Evolutionary conservation across 2,113 vertebrate genomes (phyloP).

Genomic region (Coptodon rendalli): DNA sequence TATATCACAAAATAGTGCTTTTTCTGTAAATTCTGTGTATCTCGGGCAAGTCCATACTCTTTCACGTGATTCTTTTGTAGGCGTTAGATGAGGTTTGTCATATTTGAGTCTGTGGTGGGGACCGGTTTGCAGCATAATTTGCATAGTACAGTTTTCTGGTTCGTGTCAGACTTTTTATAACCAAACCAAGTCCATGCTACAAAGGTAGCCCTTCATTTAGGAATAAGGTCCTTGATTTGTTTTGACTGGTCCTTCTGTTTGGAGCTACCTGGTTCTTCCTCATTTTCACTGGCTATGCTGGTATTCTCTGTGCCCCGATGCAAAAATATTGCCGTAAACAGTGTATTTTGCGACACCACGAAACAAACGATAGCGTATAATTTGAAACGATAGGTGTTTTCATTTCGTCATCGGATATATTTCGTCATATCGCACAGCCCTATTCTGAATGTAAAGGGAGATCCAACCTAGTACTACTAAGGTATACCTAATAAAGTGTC

Average conservation of each 20-base stretch:
- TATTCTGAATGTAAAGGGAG: neutral
- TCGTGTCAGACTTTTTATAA: neutral
- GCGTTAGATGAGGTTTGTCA: neutral
- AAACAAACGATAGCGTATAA: neutral
- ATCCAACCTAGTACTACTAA: neutral
- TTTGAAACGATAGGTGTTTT: neutral
- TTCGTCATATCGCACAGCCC: accelerated
- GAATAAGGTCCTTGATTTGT: neutral
- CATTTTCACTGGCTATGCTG: neutral
- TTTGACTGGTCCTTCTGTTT: neutral
- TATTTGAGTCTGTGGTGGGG: neutral
- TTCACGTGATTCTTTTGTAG: neutral
- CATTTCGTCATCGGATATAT: accelerated
- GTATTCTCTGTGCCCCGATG: neutral
- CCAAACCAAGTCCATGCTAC: neutral
- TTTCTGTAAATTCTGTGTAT: neutral
- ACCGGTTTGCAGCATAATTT: neutral
- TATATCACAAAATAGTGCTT: neutral
- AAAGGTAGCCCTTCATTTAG: neutral
- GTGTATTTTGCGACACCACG: accelerated
- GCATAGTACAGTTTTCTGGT: neutral
- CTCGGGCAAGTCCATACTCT: neutral
- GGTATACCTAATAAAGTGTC: neutral
- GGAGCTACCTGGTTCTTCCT: neutral
- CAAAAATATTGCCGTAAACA: neutral